Base-by-base conservation (phyloP, 2,797 vertebrate species). In the Megalops cyprinoides region DNA sequence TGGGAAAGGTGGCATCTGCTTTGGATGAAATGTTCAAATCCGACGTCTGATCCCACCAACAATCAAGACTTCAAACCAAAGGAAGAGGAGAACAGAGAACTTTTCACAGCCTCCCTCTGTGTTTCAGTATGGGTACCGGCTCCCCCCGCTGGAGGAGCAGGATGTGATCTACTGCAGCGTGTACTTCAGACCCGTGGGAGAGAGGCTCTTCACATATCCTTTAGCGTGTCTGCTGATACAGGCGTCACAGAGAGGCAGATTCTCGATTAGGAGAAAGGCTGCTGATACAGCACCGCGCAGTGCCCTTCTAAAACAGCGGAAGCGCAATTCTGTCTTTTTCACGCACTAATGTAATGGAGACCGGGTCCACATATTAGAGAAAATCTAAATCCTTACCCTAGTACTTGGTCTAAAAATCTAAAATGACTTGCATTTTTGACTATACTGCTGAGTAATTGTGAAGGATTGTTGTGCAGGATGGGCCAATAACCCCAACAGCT, bases 181-280 rank as follows among this genome's bases (percentile, higher is more conserved):
- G 85, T 96, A 96, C 91, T 99, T 98, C 93, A 95, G 87, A 82
- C 92, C 89, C 49, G 87, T 96, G 71, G 93, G 94, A 81, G 91
- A 95, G 79, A 94, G 85, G 20, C 88, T 94, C 80, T 98, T 98
- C 87, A 97, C 96, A 82, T 98, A 97, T 97, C 96, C 94, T 95
- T 85, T 82, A 3, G 14, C 49, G 28, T 18, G 15, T 20, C 74
- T 12, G 4, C 3, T 14, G 28, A 42, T 4, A n/a, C 39, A 3
- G n/a, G 44, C 14, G 28, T 71, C 9, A n/a, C 39, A 3, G n/a
- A 44, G 6, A 44, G 34, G 1, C 1, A 8, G 67, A 44, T 4
- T 20, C 15, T 20, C 1, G 15, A 39, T 62, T 14, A n/a, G 14
- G 31, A 67, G 18, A 12, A 18, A 15, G 18, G 60, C 14, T 37